Evolutionary conservation across 2,113 vertebrate genomes (phyloP).

Genomic region (Toxostoma redivivum): DNA sequence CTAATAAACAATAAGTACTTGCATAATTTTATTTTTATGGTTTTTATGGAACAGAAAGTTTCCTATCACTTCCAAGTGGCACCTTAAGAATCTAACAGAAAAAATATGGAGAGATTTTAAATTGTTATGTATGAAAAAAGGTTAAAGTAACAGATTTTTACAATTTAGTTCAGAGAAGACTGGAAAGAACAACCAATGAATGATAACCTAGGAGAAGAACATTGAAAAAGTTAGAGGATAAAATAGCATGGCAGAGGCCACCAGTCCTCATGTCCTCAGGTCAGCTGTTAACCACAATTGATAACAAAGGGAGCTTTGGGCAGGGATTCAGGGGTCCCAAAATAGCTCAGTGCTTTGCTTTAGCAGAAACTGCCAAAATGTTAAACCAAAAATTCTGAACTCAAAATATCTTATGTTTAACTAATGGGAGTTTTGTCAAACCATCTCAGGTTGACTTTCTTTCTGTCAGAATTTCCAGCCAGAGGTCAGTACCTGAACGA

Average conservation of each 20-base stretch:
- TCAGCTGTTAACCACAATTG: neutral
- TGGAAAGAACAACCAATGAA: neutral
- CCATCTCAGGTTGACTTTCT: neutral
- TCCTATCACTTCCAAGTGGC: neutral
- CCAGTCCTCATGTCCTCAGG: neutral
- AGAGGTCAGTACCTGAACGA: neutral
- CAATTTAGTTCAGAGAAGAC: neutral
- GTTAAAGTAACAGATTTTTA: neutral
- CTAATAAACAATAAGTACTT: neutral
- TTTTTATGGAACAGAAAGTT: neutral
- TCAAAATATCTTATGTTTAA: neutral
- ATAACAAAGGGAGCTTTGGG: neutral
- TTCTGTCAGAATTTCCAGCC: neutral
- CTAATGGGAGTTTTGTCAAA: neutral
- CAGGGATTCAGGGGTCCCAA: neutral
- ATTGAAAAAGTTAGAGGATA: neutral
- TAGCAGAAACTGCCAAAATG: neutral
- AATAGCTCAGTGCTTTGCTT: neutral
- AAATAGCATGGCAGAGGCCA: neutral
- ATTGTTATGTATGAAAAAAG: neutral
- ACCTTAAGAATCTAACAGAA: neutral
- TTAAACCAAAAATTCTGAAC: neutral
- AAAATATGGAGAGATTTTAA: neutral
- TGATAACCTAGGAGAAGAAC: neutral
- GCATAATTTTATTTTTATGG: neutral